These are phyloP conservation scores for Myodes glareolus DNA, from an alignment of 2,113 vertebrate species.

Conservation along the genomic window DNA sequence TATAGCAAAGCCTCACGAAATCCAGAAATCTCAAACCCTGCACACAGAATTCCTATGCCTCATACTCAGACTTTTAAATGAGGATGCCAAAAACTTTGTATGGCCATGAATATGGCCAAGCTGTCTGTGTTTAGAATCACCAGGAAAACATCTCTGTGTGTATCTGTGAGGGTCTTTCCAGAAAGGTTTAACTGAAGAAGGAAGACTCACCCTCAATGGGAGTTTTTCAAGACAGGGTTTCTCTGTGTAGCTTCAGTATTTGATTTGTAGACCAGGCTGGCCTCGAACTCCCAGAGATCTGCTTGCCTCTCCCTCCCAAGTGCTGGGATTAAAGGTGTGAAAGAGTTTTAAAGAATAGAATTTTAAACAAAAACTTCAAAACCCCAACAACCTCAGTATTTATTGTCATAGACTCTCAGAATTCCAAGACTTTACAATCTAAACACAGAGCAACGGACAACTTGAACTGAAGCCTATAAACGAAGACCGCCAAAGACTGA, in stretches of 20 bases:
- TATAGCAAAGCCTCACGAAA: background rate
- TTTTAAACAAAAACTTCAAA: background rate
- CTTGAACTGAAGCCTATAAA: background rate
- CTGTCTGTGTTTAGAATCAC: background rate
- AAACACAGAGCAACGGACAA: background rate
- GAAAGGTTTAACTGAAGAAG: background rate
- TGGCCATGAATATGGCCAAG: background rate
- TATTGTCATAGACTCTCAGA: background rate
- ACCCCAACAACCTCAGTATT: background rate
- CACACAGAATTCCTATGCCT: background rate
- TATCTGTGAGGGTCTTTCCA: background rate
- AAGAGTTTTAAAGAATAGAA: background rate
- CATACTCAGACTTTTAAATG: background rate
- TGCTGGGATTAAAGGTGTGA: background rate
- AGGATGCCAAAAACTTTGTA: background rate
- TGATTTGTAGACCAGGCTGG: background rate
- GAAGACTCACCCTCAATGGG: background rate
- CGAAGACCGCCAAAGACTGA: background rate
- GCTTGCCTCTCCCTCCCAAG: background rate
- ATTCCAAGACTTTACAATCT: background rate
- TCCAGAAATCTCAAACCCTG: background rate
- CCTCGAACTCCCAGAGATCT: background rate
- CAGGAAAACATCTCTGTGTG: background rate
- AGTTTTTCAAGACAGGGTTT: background rate
- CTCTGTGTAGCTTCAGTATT: background rate